Conservation (phyloP, 2,113 vertebrate genomes). For the Garra rufa region DNA sequence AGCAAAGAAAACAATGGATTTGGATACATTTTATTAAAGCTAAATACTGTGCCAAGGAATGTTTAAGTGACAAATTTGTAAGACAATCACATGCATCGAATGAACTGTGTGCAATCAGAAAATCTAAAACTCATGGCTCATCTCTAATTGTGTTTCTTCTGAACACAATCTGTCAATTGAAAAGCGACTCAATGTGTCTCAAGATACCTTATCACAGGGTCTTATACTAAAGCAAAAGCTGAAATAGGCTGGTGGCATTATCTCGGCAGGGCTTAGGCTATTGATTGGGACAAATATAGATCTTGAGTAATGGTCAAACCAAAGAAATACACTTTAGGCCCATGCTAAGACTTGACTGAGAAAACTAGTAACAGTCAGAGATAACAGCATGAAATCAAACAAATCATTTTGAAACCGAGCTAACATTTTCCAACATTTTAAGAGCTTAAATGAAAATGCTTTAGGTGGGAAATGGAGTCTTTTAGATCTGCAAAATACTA, state of each 20-base stretch:
- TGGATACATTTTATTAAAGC: background rate
- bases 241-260: constrained; percentile 15
- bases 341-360: background rate
- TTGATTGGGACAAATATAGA: constrained; percentile 17
- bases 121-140: constrained; percentile 4
- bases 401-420: background rate
- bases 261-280: background rate
- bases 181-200: background rate
- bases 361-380: background rate
- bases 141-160: constrained; percentile 8
- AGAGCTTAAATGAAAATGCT: background rate
- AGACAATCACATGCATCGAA: background rate
- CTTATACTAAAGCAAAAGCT: background rate
- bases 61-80: background rate
- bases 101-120: background rate
- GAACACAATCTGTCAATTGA: background rate
- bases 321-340: constrained; percentile 13
- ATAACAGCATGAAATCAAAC: background rate
- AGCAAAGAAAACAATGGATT: background rate
- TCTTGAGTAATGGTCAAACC: constrained; percentile 21
- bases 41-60: background rate
- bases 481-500: background rate
- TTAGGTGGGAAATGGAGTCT: background rate
- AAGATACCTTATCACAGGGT: background rate
- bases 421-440: background rate